phyloP scores from a whole-genome alignment of 2,797 vertebrate genomes.

The Lepus oiostolus region DNA sequence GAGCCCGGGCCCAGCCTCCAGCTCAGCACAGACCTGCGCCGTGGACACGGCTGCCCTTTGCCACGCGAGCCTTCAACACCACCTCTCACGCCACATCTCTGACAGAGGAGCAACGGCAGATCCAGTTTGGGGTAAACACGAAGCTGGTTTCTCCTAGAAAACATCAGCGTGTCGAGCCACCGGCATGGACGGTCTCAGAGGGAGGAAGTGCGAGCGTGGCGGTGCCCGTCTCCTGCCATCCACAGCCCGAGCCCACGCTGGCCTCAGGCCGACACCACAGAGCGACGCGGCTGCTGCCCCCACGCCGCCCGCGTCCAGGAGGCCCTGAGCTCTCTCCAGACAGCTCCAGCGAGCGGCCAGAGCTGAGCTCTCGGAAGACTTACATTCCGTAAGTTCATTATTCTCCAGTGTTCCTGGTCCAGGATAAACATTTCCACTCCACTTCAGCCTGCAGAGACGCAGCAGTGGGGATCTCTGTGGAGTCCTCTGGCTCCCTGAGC shows the following conservation, averaged over 20 bases:
- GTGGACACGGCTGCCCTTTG: fast-evolving
- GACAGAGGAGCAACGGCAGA: background rate
- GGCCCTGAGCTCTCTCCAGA: background rate
- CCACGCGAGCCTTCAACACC: fast-evolving
- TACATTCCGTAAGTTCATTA: background rate
- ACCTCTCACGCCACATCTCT: fast-evolving
- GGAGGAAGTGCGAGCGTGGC: too few relatives aligned
- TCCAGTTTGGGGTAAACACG: background rate
- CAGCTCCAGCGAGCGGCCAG: background rate
- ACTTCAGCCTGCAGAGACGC: background rate
- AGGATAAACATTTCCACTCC: background rate
- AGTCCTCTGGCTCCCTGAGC: background rate
- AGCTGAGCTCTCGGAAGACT: background rate
- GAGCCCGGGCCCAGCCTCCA: too few relatives aligned
- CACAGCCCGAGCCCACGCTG: too few relatives aligned
- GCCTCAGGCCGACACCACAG: too few relatives aligned
- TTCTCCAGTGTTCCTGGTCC: background rate
- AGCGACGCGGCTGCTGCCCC: too few relatives aligned
- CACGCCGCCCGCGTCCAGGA: too few relatives aligned
- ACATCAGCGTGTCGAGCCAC: too few relatives aligned
- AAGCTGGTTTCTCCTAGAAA: fast-evolving
- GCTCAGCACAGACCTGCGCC: too few relatives aligned
- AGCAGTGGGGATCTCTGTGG: background rate
- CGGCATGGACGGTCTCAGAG: too few relatives aligned
- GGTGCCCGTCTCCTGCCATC: too few relatives aligned